Percentiles rank a stretch among this genome's conserved stretches.
These are phyloP conservation scores for Cavia aperea DNA, from an alignment of 2,113 vertebrate genomes.

Conservation along the genomic window DNA sequence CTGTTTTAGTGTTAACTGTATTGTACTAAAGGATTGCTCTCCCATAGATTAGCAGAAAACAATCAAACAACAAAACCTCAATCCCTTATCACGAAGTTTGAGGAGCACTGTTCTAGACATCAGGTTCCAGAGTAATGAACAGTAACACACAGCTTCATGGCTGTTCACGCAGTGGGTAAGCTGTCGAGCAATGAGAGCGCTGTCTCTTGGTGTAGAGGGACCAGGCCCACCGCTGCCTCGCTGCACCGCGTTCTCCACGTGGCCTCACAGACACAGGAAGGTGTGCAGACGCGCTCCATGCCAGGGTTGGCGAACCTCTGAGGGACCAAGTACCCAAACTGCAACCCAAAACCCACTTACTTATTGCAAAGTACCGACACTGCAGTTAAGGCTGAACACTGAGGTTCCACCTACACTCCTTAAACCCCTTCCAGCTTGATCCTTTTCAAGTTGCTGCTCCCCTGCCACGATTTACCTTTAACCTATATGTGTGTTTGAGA, in stretches of 20 bases:
- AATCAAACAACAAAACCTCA: background rate
- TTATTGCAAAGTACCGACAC: background rate
- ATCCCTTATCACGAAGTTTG: conserved; percentile 15
- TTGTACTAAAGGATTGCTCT: background rate
- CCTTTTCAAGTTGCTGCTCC: background rate
- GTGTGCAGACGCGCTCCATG: background rate
- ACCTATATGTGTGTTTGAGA: background rate
- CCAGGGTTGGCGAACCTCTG: background rate
- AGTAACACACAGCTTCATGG: background rate
- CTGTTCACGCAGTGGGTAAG: background rate
- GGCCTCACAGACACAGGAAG: background rate
- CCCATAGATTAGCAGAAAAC: background rate
- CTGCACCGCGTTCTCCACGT: background rate
- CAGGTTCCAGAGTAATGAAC: background rate
- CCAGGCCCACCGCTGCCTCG: background rate
- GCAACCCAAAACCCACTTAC: background rate
- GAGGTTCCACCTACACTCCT: background rate
- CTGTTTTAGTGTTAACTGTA: background rate
- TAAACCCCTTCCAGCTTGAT: background rate
- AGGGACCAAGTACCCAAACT: background rate
- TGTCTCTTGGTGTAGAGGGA: background rate
- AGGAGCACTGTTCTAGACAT: conserved; percentile 7
- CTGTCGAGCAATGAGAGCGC: background rate
- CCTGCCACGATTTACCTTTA: conserved; percentile 15
- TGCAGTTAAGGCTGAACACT: background rate